Base-by-base conservation (phyloP, 2,888 invertebrate species). In the Tachystola acroxantha region DNA sequence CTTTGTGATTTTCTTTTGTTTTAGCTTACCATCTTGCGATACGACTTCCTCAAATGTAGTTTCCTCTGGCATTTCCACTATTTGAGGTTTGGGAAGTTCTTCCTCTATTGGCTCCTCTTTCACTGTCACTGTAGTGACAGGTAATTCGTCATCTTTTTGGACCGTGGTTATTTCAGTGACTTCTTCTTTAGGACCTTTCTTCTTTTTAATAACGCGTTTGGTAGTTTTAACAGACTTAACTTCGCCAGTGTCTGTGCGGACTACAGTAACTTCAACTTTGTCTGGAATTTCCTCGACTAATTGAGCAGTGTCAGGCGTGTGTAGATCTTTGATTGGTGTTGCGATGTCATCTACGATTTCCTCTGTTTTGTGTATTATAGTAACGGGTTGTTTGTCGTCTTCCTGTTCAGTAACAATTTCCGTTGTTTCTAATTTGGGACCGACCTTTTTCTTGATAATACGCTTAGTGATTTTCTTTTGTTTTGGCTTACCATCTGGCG, bases 121-220 rank as follows among this genome's bases (percentile, higher is more conserved):
- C 16, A 49, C 40, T 9, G 22, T 39, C 9, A 39, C 44, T 11
- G 53, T 69, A 3, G 54, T 51, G 1, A 50, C 28, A 0, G 46
- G 47, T 40, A 57, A 59, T 29, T 46, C 40, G 2, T 36, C 37
- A 7, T 47, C 45, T 20, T 32, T 32, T 22, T 46, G 41, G 10
- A 42, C 39, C 0, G 48, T 44, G 1, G 36, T 44, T 3, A 46
- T 50, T 38, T 74, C 48, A 1, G 43, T 48, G 5, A 43, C 35
- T 22, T 43, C 42, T 5, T 37, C 11, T 5, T 32, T 36, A 0
- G 28, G 32, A 1, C 40, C 42, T 55, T 43, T 43, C 11, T 44
- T 43, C 20, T 52, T 58, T 27, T 46, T 70, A 6, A 65, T 68
- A 0, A 67, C 50, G 2, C 66, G 54, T 22, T 56, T 65, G 0